Conservation (phyloP, 2,888 invertebrate genomes). For the Lissocephala sabroskyi region DNA sequence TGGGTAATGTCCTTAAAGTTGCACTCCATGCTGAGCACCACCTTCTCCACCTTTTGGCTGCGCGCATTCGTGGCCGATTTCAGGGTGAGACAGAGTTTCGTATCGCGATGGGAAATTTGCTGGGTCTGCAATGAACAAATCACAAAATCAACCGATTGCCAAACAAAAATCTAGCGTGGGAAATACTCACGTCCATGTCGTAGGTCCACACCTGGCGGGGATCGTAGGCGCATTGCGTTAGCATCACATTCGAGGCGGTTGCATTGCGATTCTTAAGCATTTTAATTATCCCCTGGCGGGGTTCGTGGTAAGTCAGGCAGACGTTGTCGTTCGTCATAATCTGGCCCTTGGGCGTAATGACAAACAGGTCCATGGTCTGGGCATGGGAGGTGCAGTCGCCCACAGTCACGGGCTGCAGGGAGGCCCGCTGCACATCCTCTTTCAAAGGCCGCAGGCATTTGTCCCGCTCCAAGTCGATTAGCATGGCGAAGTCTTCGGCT, state of each 20-base stretch:
- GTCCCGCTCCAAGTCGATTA: constrained; percentile 64
- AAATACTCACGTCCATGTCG: constrained; percentile 69
- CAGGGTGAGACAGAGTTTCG: constrained; percentile 67
- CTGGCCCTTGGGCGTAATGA: constrained; percentile 78
- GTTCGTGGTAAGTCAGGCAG: constrained; percentile 82
- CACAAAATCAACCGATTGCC: background rate
- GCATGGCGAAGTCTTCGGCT: constrained; percentile 45
- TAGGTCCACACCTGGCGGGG: constrained; percentile 68
- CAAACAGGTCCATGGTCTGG: constrained; percentile 78
- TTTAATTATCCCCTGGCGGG: constrained; percentile 46
- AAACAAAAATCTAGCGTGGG: too few species aligned
- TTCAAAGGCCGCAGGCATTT: constrained; percentile 63
- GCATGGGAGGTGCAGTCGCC: constrained; percentile 65
- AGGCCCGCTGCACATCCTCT: constrained; percentile 46
- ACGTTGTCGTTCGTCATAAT: constrained; percentile 91
- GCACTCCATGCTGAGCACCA: constrained; percentile 62
- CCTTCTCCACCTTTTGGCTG: constrained; percentile 50
- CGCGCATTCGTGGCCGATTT: constrained; percentile 48
- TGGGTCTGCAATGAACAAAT: constrained; percentile 67
- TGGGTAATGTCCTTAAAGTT: constrained; percentile 64
- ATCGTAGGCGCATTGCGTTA: constrained; percentile 62
- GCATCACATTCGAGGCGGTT: constrained; percentile 61
- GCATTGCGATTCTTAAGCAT: constrained; percentile 57
- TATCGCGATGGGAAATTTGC: constrained; percentile 65
- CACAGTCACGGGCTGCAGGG: constrained; percentile 57